Base-by-base conservation (phyloP, 2,888 invertebrate genomes). In the Allolobophora icterica region DNA sequence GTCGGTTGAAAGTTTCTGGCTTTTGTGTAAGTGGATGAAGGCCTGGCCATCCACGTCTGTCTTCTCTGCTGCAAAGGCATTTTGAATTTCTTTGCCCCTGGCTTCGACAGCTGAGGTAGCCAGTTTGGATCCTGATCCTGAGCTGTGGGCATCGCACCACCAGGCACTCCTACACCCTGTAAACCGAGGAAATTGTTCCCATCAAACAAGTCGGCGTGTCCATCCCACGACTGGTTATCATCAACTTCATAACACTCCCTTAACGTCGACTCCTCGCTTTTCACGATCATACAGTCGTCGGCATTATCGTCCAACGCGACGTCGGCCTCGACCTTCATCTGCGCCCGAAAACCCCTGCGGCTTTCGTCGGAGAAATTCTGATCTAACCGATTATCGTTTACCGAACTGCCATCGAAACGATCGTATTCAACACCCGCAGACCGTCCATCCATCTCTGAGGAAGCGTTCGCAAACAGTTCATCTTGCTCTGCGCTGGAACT, bases 271-370 rank as follows among this genome's bases (percentile, higher is more conserved):
- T 87, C 87, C 38, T 87, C 87, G 38, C 87, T 87, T 17, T 87
- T 87, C 38, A 87, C 87, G 87, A 87, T 87, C 87, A 87, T 87
- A 19, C 87, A 87, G 87, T 87, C 87, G 24, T 87, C 87, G 13
- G 19, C 35, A 35, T 87, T 87, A 71, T 71, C 71, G n/a, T 71
- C 71, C 17, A 52, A 52, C n/a, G 30, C n/a, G 11, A n/a, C 71
- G n/a, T 11, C 11, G 8, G 71, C 71, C 11, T 71, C 71, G 0
- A n/a, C n/a, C 71, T 71, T 71, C 71, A 71, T n/a, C n/a, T n/a
- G 71, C n/a, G 71, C 6, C 71, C n/a, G 71, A n/a, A 11, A 71
- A 71, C 30, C 71, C 6, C 11, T n/a, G 30, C 8, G 30, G n/a
- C 71, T 11, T n/a, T 71, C 71, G 8, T n/a, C n/a, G 1, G 71